A percentile compares a stretch with the other conserved stretches of the same genome.
Evolutionary conservation across 2,888 invertebrate genomes (phyloP).

Genomic region (Aporophyla nigra): DNA sequence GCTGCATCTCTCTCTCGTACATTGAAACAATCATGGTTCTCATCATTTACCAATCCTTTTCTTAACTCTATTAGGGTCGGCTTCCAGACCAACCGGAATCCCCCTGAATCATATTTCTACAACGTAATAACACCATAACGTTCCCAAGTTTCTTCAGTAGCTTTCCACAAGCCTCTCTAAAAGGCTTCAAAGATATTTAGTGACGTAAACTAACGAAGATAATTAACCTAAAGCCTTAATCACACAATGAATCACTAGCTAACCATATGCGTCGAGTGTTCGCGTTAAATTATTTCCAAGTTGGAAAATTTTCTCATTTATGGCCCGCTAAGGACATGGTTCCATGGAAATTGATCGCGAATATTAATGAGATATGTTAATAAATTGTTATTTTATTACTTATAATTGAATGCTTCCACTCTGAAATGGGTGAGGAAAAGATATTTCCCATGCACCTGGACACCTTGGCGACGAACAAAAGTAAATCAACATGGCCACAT

Average conservation of each 20-base stretch:
- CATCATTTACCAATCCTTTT: not conserved
- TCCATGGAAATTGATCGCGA: constrained; percentile 53
- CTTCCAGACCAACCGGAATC: not conserved
- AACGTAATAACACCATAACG: not conserved
- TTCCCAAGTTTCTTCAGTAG: constrained; percentile 38
- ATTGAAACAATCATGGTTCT: not conserved
- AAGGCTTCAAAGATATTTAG: constrained; percentile 62
- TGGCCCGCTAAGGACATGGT: constrained; percentile 32
- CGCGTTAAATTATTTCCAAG: constrained; percentile 55
- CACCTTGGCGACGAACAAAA: not conserved
- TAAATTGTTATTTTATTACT: constrained; percentile 49
- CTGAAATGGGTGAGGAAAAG: constrained; percentile 25
- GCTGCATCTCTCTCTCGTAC: not conserved
- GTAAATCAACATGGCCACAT: not conserved
- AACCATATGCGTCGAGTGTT: constrained; percentile 42
- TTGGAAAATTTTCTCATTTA: constrained; percentile 61
- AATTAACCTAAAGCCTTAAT: constrained; percentile 63
- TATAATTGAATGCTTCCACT: constrained; percentile 35
- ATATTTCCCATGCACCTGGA: constrained; percentile 3
- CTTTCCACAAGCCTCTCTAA: constrained; percentile 66
- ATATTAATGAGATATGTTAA: constrained; percentile 46
- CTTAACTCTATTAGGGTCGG: not conserved
- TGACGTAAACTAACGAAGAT: constrained; percentile 46
- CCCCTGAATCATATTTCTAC: not conserved
- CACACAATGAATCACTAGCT: constrained; percentile 55